A percentile compares a stretch with the other conserved stretches of the same genome.
phyloP scores from a whole-genome alignment of 1,140 invertebrate species.

The Sycobia sp. region DNA sequence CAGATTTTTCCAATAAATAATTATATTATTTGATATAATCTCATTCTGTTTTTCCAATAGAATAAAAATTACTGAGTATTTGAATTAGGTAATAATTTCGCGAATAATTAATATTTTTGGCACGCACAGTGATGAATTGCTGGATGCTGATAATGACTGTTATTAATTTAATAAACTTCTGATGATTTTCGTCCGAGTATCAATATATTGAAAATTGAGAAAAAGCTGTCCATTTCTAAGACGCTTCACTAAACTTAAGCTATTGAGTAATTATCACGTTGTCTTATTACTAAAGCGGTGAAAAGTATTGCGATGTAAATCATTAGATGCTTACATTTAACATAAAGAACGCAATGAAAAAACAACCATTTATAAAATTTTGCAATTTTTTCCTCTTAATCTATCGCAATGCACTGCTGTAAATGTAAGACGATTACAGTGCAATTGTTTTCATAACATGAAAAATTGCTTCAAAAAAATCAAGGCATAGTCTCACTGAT shows the following conservation, averaged over 20 bases:
- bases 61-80: slow-evolving; percentile 4
- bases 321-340: slow-evolving; percentile 8
- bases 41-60: too few species aligned
- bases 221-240: slow-evolving; percentile 1
- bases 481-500: slow-evolving; percentile 15
- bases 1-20: too few species aligned
- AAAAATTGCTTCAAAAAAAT: slow-evolving; percentile 27
- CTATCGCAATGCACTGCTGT: slow-evolving; percentile 18
- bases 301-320: slow-evolving; percentile 18
- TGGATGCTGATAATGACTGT: slow-evolving; percentile 7
- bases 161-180: too few species aligned
- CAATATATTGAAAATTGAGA: slow-evolving; percentile 5
- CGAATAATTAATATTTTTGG: too few species aligned
- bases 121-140: slow-evolving; percentile 2
- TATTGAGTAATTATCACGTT: slow-evolving; percentile 30
- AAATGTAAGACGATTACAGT: slow-evolving; percentile 24
- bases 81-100: background rate
- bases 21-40: too few species aligned
- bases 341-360: slow-evolving; percentile 13
- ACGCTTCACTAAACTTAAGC: slow-evolving; percentile 4
- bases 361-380: slow-evolving; percentile 26
- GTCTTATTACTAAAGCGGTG: slow-evolving; percentile 8
- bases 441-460: slow-evolving; percentile 21
- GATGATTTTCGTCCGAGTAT: slow-evolving; percentile 9
- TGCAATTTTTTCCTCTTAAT: slow-evolving; percentile 11